Conservation (phyloP, 2,888 invertebrate species). For the Rutpela maculata region DNA sequence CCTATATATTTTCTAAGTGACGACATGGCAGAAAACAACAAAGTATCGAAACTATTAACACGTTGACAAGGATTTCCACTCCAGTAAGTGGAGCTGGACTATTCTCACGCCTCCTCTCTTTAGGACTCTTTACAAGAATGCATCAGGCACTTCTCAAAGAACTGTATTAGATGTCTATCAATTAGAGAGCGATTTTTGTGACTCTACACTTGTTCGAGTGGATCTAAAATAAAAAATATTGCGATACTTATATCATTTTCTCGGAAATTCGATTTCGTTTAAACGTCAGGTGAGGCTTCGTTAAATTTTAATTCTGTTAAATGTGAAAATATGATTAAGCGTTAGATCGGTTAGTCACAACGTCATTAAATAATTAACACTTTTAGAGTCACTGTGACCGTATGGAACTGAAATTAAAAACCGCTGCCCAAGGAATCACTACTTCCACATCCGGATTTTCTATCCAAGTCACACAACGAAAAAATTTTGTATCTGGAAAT, state of each 20-base stretch:
- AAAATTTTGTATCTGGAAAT: no score
- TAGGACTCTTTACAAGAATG: conserved; percentile 48
- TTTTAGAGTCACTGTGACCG: no score
- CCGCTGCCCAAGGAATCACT: no score
- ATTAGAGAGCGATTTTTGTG: conserved; percentile 40
- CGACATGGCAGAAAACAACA: conserved; percentile 61
- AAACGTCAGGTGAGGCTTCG: not conserved
- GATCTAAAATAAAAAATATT: conserved; percentile 22
- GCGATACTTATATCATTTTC: conserved; percentile 7
- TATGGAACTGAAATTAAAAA: no score
- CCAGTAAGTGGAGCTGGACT: conserved; percentile 62
- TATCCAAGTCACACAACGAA: no score
- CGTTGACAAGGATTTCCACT: conserved; percentile 68
- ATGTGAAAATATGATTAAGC: no score
- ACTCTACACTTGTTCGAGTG: conserved; percentile 12
- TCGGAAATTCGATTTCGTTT: not conserved
- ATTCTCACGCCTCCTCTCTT: conserved; percentile 64
- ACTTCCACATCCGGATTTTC: no score
- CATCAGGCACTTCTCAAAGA: conserved; percentile 39
- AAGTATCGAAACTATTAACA: conserved; percentile 68
- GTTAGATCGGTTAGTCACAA: no score
- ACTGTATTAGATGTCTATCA: conserved; percentile 46
- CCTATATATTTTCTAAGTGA: conserved; percentile 50
- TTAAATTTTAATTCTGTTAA: not conserved
- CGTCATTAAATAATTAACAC: no score